These are phyloP conservation scores for Vidua chalybeata DNA, from an alignment of 2,113 vertebrate genomes.

Conservation along the genomic window DNA sequence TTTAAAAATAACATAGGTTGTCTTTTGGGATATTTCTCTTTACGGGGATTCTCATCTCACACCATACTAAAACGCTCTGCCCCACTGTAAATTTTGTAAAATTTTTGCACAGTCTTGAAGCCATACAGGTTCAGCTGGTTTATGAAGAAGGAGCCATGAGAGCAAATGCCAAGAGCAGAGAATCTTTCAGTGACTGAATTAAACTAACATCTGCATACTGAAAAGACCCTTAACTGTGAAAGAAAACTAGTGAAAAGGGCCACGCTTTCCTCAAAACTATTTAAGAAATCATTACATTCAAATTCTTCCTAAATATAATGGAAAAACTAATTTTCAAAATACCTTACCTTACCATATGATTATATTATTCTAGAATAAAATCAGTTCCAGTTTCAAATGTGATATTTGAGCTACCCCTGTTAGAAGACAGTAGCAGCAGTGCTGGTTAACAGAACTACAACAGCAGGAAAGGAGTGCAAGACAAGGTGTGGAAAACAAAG, in stretches of 20 bases:
- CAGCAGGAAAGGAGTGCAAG: neutral
- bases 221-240: neutral
- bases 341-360: neutral
- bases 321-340: neutral
- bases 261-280: neutral
- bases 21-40: neutral
- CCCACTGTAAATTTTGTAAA: neutral
- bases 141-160: neutral
- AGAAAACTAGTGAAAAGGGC: neutral
- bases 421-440: neutral
- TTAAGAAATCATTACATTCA: neutral
- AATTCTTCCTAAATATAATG: neutral
- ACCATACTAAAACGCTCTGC: neutral
- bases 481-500: neutral
- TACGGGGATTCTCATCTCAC: neutral
- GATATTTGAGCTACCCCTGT: neutral
- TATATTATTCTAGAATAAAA: neutral
- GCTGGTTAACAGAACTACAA: neutral
- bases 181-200: neutral
- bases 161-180: neutral
- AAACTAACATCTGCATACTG: neutral
- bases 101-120: neutral
- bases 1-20: neutral
- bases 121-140: neutral
- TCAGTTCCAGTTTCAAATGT: neutral